These are phyloP conservation scores for Hydrolagus colliei DNA, from an alignment of 2,797 vertebrate genomes.

Conservation along the genomic window DNA sequence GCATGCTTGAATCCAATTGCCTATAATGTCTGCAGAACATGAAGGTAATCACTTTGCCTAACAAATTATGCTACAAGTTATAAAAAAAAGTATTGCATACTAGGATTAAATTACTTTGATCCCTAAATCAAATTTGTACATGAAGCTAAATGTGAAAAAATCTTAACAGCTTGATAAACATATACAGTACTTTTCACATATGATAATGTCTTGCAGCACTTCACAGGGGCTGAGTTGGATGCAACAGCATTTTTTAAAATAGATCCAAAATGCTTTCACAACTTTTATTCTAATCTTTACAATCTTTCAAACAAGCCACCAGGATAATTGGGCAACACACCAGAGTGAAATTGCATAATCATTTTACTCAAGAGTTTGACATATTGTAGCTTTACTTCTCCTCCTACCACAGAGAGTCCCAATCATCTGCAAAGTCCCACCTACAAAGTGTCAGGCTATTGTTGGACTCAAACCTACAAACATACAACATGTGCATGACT, in stretches of 20 bases:
- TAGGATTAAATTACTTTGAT: background rate
- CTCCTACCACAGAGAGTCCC: background rate
- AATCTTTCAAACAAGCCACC: background rate
- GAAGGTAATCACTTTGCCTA: background rate
- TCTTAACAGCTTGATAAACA: background rate
- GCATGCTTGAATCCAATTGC: no score
- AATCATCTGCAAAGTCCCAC: background rate
- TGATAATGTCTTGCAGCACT: background rate
- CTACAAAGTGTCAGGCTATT: background rate
- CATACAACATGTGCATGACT: background rate
- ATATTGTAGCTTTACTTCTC: background rate
- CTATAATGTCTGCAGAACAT: no score
- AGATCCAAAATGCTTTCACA: background rate
- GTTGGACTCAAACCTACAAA: background rate
- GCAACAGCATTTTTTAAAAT: background rate
- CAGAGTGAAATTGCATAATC: background rate
- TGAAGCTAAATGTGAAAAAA: background rate
- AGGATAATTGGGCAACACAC: background rate
- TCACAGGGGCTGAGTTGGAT: no score
- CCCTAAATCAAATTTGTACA: background rate
- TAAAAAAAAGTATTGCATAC: background rate
- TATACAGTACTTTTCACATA: background rate
- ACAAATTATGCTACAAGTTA: background rate
- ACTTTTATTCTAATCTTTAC: background rate
- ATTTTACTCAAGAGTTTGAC: background rate